A percentile compares a stretch with the other conserved stretches of the same genome.
Conservation (phyloP, 2,797 vertebrate species). For the Cottoperca gobio region DNA sequence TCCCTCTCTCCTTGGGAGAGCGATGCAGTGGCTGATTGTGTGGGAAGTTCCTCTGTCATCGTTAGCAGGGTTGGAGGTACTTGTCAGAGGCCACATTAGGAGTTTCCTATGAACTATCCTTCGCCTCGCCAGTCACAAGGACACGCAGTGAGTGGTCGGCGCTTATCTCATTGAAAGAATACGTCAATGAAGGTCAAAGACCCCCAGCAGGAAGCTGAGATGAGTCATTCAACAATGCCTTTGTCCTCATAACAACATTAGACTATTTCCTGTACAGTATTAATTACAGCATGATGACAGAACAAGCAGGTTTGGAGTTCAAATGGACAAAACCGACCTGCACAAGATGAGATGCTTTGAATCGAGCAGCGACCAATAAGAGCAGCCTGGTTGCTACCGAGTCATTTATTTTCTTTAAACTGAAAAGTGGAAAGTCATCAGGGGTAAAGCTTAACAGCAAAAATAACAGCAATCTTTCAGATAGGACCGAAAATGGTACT, state of each 20-base stretch:
- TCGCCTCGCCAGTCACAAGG: constrained; percentile 52
- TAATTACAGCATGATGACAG: not conserved
- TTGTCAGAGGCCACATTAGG: constrained; percentile 80
- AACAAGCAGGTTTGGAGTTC: constrained; percentile 3
- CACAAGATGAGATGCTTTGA: constrained; percentile 12
- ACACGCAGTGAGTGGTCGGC: constrained; percentile 39
- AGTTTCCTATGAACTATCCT: constrained; percentile 73
- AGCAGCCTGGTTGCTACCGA: not conserved
- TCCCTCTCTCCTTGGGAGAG: constrained; percentile 67
- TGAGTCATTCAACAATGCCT: constrained; percentile 1
- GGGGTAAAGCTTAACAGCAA: constrained; percentile 4
- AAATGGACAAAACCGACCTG: not conserved
- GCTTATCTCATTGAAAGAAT: constrained; percentile 18
- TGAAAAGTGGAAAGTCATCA: constrained; percentile 24
- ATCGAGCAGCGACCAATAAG: constrained; percentile 1
- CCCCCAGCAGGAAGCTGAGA: not conserved
- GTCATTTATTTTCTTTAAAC: constrained; percentile 10
- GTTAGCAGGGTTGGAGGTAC: constrained; percentile 77
- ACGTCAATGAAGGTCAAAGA: constrained; percentile 29
- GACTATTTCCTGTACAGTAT: not conserved
- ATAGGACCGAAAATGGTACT: constrained; percentile 1
- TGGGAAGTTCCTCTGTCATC: constrained; percentile 84
- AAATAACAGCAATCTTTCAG: constrained; percentile 11
- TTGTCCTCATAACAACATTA: not conserved
- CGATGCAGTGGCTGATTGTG: constrained; percentile 81